Base-by-base conservation (phyloP, 1,140 invertebrate species). In the Zaprionus africanus region DNA sequence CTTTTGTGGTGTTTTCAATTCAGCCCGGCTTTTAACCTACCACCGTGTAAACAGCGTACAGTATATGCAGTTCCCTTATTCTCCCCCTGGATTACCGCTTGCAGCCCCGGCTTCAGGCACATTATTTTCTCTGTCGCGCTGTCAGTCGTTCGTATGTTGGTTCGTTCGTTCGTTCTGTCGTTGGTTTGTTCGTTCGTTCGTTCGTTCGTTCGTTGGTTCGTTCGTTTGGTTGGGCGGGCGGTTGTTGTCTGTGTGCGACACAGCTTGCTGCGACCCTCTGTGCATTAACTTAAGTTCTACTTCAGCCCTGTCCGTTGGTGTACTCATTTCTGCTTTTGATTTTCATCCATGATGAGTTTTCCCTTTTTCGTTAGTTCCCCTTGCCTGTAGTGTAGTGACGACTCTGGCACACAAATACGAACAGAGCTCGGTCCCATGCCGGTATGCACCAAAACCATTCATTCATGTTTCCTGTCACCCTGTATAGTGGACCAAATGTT, bases 381-480 rank as follows among this genome's bases (percentile, higher is more conserved):
- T 88, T 84, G 76, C 74, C 79, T 60, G 56, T 38, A 17, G n/a
- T 46, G 41, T 17, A 46, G 41, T 17, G n/a, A 46, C 49, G 56
- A 49, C 73, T 63, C 54, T 46, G 54, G 57, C 78, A 70, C 60
- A 66, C 67, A 82, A 51, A 72, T 53, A 67, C 64, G 62, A 60
- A 67, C 31, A 73, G 63, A 61, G 63, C 41, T 46, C 6, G 72
- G 54, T 70, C 57, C 63, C 67, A 64, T 54, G 53, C 59, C 62
- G 61, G 74, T 66, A 60, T 72, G 46, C 66, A 90, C 64, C 65
- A 84, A 88, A 90, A 88, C 81, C 85, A 88, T 88, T 82, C 85
- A 88, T 88, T 88, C 85, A 88, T 88, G 85, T 88, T 88, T 90
- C 85, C 85, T 88, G 85, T 88, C 85, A 90, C 85, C 85, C 85